Evolutionary conservation across 1,140 invertebrate genomes (phyloP), one percentile per base, ranked within the genome.

Genomic region (Bilobella aurantiaca): DNA sequence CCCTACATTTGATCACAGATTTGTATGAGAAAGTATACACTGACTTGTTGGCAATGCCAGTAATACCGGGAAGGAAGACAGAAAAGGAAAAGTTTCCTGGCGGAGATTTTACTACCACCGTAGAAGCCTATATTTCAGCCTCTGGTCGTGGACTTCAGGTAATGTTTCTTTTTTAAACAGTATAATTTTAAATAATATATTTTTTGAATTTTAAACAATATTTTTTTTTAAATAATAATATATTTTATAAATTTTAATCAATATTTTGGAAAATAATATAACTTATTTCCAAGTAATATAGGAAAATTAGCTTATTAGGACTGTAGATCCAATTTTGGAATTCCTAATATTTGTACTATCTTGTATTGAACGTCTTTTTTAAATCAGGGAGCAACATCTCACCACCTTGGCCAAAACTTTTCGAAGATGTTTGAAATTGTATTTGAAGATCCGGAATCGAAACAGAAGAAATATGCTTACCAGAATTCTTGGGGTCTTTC

Each of bases 11-110:
- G n/a, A n/a, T 53, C 34, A 75, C 56, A 82, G 85, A 63, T 69
- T 84, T 96, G 14, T 98, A 98, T 77, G 84, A 86, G 0, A 78
- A 80, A 69, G 85, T 99, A 0, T 99, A 99, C 78, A 91, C 93
- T 63, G 83, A 98, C 42, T 79, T 96, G 21, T 75, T 99, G 42
- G 96, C 97, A 0, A 87, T 99, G 60, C 97, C 97, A 0, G 96
- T 99, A 0, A 82, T 99, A 0, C 88, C 87, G 75, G 97, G 96
- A 0, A 84, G 87, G 23, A 99, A 99, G 81, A 97, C 95, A 0
- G 94, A 98, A 78, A 98, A 99, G 78, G 97, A 99, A 80, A 98
- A 99, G 76, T 99, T 99, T 80, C 96, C 97, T 37, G 97, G 97
- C 57, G 94, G 90, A 32, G 92, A 96, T 78, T 98, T 91, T 75